A percentile compares a stretch with the other conserved stretches of the same genome.
phyloP scores from a whole-genome alignment of 2,888 invertebrate genomes.

The Mactromeris polynyma region DNA sequence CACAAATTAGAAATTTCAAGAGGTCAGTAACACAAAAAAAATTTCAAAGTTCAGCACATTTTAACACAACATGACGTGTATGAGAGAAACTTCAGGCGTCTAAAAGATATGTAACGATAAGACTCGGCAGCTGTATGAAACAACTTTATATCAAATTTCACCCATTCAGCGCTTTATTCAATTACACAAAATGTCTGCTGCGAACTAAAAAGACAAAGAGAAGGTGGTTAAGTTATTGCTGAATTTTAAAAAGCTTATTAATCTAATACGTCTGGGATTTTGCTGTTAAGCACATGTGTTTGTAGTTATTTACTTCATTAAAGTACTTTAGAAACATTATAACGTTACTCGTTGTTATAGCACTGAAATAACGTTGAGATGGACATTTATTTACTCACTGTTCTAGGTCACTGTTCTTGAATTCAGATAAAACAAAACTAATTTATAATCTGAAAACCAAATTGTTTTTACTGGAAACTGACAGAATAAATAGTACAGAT shows the following conservation, averaged over 20 bases:
- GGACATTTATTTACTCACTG: not conserved
- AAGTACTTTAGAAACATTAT: not conserved
- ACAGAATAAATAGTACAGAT: too few relatives aligned
- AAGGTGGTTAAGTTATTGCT: not conserved
- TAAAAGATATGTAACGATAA: conserved; percentile 37
- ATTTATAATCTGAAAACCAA: too few relatives aligned
- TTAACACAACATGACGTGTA: conserved; percentile 55
- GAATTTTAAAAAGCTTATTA: not conserved
- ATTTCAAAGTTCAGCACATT: conserved; percentile 50
- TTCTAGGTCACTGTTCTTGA: too few relatives aligned
- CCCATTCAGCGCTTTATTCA: conserved; percentile 53
- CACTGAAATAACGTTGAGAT: not conserved
- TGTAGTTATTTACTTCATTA: not conserved
- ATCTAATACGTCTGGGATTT: conserved; percentile 1
- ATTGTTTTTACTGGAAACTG: too few relatives aligned
- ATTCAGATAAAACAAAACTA: too few relatives aligned
- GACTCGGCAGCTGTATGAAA: conserved; percentile 31
- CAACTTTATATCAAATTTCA: conserved; percentile 50
- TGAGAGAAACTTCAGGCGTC: conserved; percentile 48
- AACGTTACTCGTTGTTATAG: not conserved
- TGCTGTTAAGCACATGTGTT: not conserved
- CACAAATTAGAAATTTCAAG: not conserved
- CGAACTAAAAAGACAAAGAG: not conserved
- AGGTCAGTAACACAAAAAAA: conserved; percentile 49
- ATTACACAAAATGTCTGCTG: conserved; percentile 15